phyloP scores from a whole-genome alignment of 2,113 vertebrate genomes.

The Mustelus asterias region DNA sequence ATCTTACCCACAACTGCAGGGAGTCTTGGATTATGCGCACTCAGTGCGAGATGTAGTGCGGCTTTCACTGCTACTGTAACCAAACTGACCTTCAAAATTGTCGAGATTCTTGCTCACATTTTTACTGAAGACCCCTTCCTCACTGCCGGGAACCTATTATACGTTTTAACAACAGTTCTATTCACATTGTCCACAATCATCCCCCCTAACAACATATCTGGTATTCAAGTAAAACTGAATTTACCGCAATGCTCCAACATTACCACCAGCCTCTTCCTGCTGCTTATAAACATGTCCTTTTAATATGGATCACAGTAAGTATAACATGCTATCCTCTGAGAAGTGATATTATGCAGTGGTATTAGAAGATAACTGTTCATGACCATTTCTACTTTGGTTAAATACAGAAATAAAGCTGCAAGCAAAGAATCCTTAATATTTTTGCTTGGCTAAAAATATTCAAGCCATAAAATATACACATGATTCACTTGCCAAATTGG shows the following conservation, averaged over 20 bases:
- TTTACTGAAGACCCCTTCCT: not conserved
- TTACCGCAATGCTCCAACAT: not conserved
- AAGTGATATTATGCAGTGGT: not conserved
- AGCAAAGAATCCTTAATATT: not conserved
- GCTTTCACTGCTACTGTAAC: not conserved
- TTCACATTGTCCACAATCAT: not conserved
- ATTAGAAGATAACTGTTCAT: not conserved
- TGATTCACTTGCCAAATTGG: not conserved
- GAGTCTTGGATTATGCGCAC: not conserved
- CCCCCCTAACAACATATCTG: not conserved
- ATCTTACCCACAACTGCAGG: not conserved
- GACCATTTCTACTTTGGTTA: not conserved
- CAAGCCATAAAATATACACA: not conserved
- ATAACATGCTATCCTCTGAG: not conserved
- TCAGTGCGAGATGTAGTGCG: not conserved
- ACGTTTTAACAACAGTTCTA: not conserved
- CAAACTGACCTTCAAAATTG: not conserved
- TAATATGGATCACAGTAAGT: not conserved
- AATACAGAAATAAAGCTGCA: not conserved
- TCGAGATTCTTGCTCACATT: not conserved
- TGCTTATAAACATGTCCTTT: not conserved
- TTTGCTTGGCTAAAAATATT: not conserved
- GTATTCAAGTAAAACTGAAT: not conserved
- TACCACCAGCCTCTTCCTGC: not conserved
- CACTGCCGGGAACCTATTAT: not conserved